These are phyloP conservation scores for Thamnophis sirtalis DNA, from an alignment of 2,113 vertebrate species.

Conservation along the genomic window DNA sequence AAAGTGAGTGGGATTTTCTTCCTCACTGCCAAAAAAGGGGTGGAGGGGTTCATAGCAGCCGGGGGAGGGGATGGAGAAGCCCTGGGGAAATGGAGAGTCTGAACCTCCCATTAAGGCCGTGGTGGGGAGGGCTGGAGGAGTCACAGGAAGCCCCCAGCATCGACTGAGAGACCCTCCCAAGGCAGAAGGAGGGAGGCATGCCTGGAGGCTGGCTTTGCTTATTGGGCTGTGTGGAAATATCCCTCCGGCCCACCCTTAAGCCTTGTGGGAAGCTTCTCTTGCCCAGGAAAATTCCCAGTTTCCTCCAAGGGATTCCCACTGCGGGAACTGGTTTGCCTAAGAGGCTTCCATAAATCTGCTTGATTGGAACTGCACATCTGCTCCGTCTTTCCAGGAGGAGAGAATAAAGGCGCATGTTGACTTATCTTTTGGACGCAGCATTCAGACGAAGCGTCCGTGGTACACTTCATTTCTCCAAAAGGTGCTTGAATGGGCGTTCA, in stretches of 20 bases:
- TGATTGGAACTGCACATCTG: background rate
- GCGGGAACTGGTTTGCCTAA: background rate
- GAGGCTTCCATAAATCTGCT: background rate
- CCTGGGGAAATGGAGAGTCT: background rate
- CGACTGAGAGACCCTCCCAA: background rate
- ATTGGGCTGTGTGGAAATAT: background rate
- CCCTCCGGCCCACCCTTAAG: background rate
- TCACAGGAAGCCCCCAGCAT: background rate
- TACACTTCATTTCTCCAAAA: background rate
- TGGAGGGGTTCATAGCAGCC: background rate
- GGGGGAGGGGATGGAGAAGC: background rate
- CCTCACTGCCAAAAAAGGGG: background rate
- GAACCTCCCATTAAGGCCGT: background rate
- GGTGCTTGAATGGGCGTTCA: background rate
- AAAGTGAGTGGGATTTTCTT: background rate
- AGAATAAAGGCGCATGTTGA: background rate
- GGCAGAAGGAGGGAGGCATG: background rate
- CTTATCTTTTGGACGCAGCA: background rate
- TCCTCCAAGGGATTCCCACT: background rate
- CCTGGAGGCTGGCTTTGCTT: background rate
- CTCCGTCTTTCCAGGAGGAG: background rate
- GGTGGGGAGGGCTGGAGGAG: background rate
- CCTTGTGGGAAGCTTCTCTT: background rate
- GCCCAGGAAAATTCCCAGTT: background rate
- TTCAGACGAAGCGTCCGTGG: background rate